A percentile compares a stretch with the other conserved stretches of the same genome.
Evolutionary conservation across 2,888 invertebrate genomes (phyloP).

Genomic region (Athetis lepigone): DNA sequence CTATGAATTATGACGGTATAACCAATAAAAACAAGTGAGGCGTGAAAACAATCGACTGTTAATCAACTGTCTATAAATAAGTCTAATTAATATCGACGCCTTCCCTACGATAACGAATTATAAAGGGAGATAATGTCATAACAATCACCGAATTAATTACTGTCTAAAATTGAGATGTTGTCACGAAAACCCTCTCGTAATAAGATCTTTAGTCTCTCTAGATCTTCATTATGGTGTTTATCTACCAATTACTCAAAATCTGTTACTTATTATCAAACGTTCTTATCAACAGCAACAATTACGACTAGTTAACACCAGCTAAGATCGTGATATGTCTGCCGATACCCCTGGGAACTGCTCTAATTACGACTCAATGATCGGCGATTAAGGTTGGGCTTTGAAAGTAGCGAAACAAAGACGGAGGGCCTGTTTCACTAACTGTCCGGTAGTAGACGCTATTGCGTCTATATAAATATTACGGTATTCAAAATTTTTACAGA

Average conservation of each 20-base stretch:
- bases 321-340: slow-evolving; percentile 57
- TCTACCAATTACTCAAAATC: background rate
- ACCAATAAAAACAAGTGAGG: slow-evolving; percentile 43
- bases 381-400: slow-evolving; percentile 50
- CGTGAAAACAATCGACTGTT: slow-evolving; percentile 19
- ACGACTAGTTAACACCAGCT: slow-evolving; percentile 42
- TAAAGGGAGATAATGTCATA: background rate
- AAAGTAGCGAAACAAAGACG: slow-evolving; percentile 27
- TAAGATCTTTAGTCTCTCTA: background rate
- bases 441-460: too few relatives aligned
- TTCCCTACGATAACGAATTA: too few relatives aligned
- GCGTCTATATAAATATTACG: too few relatives aligned
- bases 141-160: background rate
- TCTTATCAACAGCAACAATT: slow-evolving; percentile 17
- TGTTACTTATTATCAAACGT: background rate
- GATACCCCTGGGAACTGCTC: slow-evolving; percentile 77
- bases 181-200: too few relatives aligned
- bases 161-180: background rate
- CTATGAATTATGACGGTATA: slow-evolving; percentile 43
- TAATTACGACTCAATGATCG: slow-evolving; percentile 71
- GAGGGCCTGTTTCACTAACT: background rate
- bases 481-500: background rate
- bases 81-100: background rate
- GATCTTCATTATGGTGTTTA: background rate
- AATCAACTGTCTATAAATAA: slow-evolving; percentile 25